These are phyloP conservation scores for Oxycera nigricornis DNA, from an alignment of 2,888 invertebrate species.

Conservation along the genomic window DNA sequence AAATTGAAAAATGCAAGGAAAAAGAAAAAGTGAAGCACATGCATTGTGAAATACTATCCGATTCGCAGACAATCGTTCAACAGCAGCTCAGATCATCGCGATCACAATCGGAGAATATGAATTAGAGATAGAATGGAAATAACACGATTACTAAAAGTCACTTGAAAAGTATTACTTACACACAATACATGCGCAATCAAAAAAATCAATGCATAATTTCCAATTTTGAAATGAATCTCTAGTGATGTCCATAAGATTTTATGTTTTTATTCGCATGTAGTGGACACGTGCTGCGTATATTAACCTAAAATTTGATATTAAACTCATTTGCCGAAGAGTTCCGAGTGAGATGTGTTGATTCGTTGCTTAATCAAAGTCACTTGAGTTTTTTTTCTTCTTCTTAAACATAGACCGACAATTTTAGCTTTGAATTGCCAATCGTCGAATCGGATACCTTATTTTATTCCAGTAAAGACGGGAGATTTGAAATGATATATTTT, in stretches of 20 bases:
- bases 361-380: neutral
- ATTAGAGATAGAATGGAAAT: neutral
- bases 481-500: slow-evolving; percentile 22
- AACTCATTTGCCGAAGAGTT: too few relatives aligned
- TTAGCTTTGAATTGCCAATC: neutral
- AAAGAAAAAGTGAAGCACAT: slow-evolving; percentile 21
- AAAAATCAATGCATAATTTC: slow-evolving; percentile 12
- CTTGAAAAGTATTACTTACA: slow-evolving; percentile 27
- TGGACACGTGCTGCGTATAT: neutral
- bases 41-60: neutral
- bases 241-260: slow-evolving; percentile 2
- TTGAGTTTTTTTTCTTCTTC: neutral
- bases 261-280: neutral
- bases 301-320: too few relatives aligned
- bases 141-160: neutral
- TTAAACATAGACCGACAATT: neutral
- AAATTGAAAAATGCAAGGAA: slow-evolving; percentile 41
- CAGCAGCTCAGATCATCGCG: too few relatives aligned
- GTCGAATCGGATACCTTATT: neutral
- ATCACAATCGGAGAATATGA: neutral
- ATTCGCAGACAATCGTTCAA: neutral
- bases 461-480: slow-evolving; percentile 22
- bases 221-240: slow-evolving; percentile 17
- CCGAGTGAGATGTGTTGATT: neutral
- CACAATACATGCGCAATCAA: slow-evolving; percentile 27